A percentile compares a stretch with the other conserved stretches of the same genome.
Conservation (phyloP, 2,888 invertebrate species). For the Epinotia nisella region DNA sequence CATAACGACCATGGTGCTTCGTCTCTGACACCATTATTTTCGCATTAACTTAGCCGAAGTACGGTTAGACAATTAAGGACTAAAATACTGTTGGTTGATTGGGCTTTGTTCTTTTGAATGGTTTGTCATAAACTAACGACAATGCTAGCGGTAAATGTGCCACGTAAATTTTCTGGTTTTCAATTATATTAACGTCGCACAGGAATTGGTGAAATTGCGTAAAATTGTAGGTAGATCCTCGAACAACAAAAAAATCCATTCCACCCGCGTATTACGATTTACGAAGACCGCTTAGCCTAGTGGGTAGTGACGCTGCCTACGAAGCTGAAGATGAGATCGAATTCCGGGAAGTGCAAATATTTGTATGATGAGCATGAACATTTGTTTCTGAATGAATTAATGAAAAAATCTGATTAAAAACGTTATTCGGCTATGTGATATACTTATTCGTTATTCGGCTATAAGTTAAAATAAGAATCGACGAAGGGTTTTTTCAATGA, state of each 20-base stretch:
- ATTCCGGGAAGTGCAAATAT: too few relatives aligned
- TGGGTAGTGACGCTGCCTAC: too few relatives aligned
- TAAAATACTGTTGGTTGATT: constrained; percentile 40
- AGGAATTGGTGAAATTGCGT: constrained; percentile 6
- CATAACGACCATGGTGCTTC: constrained; percentile 35
- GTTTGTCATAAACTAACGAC: constrained; percentile 28
- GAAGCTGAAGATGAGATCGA: too few relatives aligned
- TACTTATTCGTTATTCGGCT: too few relatives aligned
- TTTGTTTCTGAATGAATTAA: too few relatives aligned
- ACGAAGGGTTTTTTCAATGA: too few relatives aligned
- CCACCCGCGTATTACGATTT: too few relatives aligned
- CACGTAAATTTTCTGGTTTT: constrained; percentile 9
- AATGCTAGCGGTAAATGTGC: constrained; percentile 9
- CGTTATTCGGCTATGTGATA: too few relatives aligned
- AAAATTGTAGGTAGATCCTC: constrained; percentile 2
- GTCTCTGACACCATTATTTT: constrained; percentile 40
- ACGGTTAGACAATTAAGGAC: constrained; percentile 44
- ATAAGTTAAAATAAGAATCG: too few relatives aligned
- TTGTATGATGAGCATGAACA: too few relatives aligned
- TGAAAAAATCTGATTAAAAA: too few relatives aligned
- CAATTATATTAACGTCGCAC: constrained; percentile 16
- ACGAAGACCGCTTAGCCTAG: too few relatives aligned
- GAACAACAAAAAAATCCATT: not conserved
- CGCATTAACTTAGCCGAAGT: constrained; percentile 22
- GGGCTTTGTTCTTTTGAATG: constrained; percentile 37